These are phyloP conservation scores for Pomatostomus ruficeps DNA, from an alignment of 2,113 vertebrate genomes.

Conservation along the genomic window DNA sequence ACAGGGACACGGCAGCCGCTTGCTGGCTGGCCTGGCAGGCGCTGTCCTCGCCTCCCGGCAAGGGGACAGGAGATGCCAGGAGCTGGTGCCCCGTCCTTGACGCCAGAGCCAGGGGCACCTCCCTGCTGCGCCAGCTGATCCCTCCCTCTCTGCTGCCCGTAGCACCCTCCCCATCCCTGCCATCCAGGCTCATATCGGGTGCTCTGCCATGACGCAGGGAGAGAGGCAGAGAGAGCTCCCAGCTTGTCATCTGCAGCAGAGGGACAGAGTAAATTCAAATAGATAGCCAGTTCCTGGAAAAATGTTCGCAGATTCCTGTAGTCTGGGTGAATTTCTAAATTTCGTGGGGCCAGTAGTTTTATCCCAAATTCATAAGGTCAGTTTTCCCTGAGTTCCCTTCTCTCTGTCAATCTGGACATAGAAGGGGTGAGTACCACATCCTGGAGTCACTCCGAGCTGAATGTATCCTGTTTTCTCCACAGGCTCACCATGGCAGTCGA, in stretches of 20 bases:
- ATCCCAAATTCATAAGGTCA: not conserved
- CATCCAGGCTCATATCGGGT: fast-evolving
- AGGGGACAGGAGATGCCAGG: not conserved
- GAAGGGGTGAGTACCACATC: not conserved
- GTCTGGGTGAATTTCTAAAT: not conserved
- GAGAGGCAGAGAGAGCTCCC: not conserved
- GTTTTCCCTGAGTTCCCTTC: not conserved
- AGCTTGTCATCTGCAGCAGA: not conserved
- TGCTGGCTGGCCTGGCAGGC: not conserved
- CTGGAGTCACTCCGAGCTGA: not conserved
- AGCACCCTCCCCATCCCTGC: not conserved
- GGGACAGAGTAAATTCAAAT: not conserved
- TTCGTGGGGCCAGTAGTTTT: not conserved
- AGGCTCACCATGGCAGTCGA: slow-evolving; percentile 83
- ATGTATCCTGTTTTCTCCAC: not conserved
- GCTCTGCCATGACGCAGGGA: not conserved
- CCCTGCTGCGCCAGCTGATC: not conserved
- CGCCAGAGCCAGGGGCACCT: not conserved
- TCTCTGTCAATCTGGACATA: not conserved
- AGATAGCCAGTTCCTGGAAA: not conserved
- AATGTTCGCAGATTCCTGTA: not conserved
- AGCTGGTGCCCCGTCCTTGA: not conserved
- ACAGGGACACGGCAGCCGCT: fast-evolving
- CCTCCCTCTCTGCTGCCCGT: not conserved
- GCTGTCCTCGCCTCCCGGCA: not conserved